Percentiles rank a stretch among this genome's conserved stretches.
These are phyloP conservation scores for Mystacides longicornis DNA, from an alignment of 2,888 invertebrate genomes.

Conservation along the genomic window DNA sequence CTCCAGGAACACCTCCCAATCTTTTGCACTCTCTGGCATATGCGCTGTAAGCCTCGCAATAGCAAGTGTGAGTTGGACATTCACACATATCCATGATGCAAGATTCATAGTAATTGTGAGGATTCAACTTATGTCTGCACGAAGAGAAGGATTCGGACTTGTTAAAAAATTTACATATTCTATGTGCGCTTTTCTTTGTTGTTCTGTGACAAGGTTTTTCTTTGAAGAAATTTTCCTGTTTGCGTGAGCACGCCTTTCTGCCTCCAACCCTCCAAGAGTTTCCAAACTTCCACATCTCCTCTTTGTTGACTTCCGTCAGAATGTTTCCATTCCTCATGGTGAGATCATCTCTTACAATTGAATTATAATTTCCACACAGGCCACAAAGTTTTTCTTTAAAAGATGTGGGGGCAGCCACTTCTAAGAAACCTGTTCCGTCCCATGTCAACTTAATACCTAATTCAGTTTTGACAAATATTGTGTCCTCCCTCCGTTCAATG, in stretches of 20 bases:
- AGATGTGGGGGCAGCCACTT: slow-evolving; percentile 67
- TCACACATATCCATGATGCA: slow-evolving; percentile 85
- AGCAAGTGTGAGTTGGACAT: slow-evolving; percentile 72
- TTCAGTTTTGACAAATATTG: slow-evolving; percentile 58
- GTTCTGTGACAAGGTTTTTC: slow-evolving; percentile 47
- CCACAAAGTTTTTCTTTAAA: slow-evolving; percentile 79
- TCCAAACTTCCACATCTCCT: slow-evolving; percentile 62
- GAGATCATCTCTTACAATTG: slow-evolving; percentile 77
- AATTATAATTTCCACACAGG: slow-evolving; percentile 92
- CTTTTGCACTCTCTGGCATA: slow-evolving; percentile 83
- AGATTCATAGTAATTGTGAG: slow-evolving; percentile 75
- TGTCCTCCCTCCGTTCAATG: slow-evolving; percentile 59
- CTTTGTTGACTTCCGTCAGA: slow-evolving; percentile 48
- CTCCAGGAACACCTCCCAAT: slow-evolving; percentile 60
- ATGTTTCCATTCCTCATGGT: slow-evolving; percentile 60
- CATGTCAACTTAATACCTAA: slow-evolving; percentile 81
- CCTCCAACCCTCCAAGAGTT: slow-evolving; percentile 88
- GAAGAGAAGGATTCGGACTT: slow-evolving; percentile 57
- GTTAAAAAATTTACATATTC: slow-evolving; percentile 48
- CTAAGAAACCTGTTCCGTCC: slow-evolving; percentile 90
- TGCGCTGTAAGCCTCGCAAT: slow-evolving; percentile 84
- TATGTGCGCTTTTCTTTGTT: slow-evolving; percentile 38
- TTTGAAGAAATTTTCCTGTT: slow-evolving; percentile 40
- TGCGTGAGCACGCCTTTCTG: slow-evolving; percentile 59
- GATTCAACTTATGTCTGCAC: slow-evolving; percentile 74